phyloP scores from a whole-genome alignment of 2,888 invertebrate species.

The Dryobotodes eremita region DNA sequence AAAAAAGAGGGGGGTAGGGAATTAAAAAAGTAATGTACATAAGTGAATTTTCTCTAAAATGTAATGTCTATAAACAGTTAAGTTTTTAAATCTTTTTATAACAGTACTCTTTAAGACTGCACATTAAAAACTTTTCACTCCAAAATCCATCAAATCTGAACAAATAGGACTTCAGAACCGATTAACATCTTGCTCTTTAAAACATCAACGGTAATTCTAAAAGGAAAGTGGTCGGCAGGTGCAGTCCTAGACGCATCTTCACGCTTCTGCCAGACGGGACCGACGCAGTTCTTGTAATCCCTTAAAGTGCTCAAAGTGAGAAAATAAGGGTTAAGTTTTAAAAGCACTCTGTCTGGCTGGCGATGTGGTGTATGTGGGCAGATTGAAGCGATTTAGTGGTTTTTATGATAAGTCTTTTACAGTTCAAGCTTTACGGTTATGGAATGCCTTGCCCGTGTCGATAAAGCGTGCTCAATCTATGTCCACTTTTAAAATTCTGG shows the following conservation, averaged over 20 bases:
- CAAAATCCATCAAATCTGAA: conserved; percentile 14
- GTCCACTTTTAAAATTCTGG: too few species aligned
- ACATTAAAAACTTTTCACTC: conserved; percentile 41
- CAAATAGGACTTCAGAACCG: conserved; percentile 31
- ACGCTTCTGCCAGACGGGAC: conserved; percentile 61
- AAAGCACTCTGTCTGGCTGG: conserved; percentile 81
- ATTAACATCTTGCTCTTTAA: conserved; percentile 55
- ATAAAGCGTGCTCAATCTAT: too few species aligned
- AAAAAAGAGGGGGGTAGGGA: background rate
- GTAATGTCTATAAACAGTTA: background rate
- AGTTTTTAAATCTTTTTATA: background rate
- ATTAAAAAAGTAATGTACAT: background rate
- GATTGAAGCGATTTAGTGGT: conserved; percentile 4
- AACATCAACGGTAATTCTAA: conserved; percentile 48
- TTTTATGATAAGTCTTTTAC: too few species aligned
- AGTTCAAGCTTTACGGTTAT: too few species aligned
- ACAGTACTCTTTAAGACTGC: background rate
- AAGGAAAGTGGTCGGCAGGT: conserved; percentile 58
- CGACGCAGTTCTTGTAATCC: conserved; percentile 81
- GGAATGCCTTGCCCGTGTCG: too few species aligned
- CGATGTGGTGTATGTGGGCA: conserved; percentile 47
- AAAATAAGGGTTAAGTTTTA: conserved; percentile 90
- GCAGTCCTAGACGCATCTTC: conserved; percentile 71
- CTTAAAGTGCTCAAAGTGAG: conserved; percentile 86
- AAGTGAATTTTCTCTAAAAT: too few species aligned